phyloP scores from a whole-genome alignment of 2,888 invertebrate species.

The Polietes domitor region DNA sequence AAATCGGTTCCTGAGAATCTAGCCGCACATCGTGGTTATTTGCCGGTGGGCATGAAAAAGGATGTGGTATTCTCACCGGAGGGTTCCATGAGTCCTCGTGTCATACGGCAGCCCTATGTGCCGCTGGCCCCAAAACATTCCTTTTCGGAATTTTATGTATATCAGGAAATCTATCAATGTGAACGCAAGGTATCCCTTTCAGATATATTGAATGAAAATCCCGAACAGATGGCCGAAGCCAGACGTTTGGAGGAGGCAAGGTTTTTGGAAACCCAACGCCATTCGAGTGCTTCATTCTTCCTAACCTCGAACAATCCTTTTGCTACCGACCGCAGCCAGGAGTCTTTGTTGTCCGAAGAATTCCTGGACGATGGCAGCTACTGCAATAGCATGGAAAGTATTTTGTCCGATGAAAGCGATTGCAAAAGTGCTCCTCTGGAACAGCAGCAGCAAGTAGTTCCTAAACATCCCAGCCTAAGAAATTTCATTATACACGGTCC shows the following conservation, averaged over 20 bases:
- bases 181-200: conserved; percentile 84
- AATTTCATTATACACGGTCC: conserved; percentile 77
- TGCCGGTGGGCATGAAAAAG: conserved; percentile 51
- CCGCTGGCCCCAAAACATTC: conserved; percentile 84
- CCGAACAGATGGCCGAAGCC: conserved; percentile 79
- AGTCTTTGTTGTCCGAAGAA: conserved; percentile 89
- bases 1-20: conserved; percentile 77
- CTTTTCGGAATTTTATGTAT: conserved; percentile 90
- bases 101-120: conserved; percentile 83
- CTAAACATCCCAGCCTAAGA: conserved; percentile 76
- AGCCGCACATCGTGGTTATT: conserved; percentile 55
- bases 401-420: conserved; percentile 90
- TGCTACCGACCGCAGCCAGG: conserved; percentile 86
- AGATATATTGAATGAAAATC: conserved; percentile 80
- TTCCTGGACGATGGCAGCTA: conserved; percentile 83
- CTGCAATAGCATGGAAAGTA: conserved; percentile 90
- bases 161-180: conserved; percentile 82
- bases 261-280: conserved; percentile 84
- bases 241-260: conserved; percentile 76
- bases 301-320: conserved; percentile 83
- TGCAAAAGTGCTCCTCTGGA: conserved; percentile 90
- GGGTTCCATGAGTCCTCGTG: conserved; percentile 68
- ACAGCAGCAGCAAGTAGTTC: conserved; percentile 78
- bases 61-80: conserved; percentile 62
- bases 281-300: conserved; percentile 91